Percentiles rank a stretch among this genome's conserved stretches.
Evolutionary conservation across 2,113 vertebrate genomes (phyloP).

Genomic region (Zootoca vivipara): DNA sequence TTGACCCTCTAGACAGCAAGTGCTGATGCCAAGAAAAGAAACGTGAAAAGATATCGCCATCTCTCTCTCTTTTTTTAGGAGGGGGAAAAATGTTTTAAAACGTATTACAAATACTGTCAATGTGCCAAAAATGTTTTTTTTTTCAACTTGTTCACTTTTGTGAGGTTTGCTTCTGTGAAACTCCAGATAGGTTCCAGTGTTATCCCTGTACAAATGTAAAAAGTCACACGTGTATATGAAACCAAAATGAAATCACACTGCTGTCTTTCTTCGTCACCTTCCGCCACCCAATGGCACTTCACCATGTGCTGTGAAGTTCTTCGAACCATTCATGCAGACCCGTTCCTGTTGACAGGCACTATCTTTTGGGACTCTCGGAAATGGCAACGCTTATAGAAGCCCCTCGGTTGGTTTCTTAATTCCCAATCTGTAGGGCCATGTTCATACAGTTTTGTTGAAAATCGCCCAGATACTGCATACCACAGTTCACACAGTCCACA

Average conservation of each 20-base stretch:
- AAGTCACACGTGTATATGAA: constrained; percentile 57
- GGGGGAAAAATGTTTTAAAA: constrained; percentile 2
- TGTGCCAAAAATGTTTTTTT: constrained; percentile 72
- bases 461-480: constrained; percentile 9
- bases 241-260: constrained; percentile 48
- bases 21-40: constrained; percentile 84
- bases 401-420: constrained; percentile 39
- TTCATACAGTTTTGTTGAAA: not conserved
- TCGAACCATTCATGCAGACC: constrained; percentile 34
- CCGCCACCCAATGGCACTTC: not conserved
- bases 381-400: constrained; percentile 1
- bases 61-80: not conserved
- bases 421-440: constrained; percentile 19
- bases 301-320: constrained; percentile 34
- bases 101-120: constrained; percentile 41
- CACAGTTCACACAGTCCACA: constrained; percentile 4
- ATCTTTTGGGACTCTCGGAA: constrained; percentile 28
- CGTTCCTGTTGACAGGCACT: constrained; percentile 28
- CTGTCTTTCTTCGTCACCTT: constrained; percentile 39
- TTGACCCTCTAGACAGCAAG: constrained; percentile 92
- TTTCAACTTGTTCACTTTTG: constrained; percentile 62
- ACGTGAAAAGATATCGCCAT: constrained; percentile 33
- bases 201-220: constrained; percentile 68
- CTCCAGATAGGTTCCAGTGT: constrained; percentile 26
- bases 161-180: constrained; percentile 67